Evolutionary conservation across 1,140 invertebrate species (phyloP), one percentile per base, ranked within the genome.

Genomic region (Neomicropteryx cornuta): DNA sequence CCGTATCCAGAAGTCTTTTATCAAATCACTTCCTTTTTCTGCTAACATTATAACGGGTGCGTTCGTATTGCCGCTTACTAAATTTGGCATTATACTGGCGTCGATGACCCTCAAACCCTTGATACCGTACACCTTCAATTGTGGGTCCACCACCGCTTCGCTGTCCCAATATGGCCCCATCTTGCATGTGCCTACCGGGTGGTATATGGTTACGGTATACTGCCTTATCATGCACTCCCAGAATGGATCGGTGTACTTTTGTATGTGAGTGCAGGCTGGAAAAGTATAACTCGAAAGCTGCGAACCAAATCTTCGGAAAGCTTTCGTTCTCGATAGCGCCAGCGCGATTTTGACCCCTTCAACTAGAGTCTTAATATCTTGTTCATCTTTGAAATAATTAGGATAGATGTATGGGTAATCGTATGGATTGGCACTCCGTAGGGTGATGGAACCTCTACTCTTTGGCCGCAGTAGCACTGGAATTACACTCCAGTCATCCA

Each of bases 371-470:
- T 79, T 79, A 44, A 90, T 71, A 49, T 94, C 89, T 13, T 76
- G 68, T 1, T 81, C 80, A 36, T 91, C 81, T 4, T 73, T 69
- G 45, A 95, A 79, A 49, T 95, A 95, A 53, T 92, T 93, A 0
- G 94, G 89, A 54, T 92, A 85, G 34, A 98, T 92, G 11, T 90
- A 71, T 0, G 95, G 95, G 55, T 91, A 84, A 44, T 92, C 82
- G 42, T 81, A 83, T 0, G 94, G 94, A 65, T 94, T 86, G 14
- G 75, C 75, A 36, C 80, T 86, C 4, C 83, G 66, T 3, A 96
- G 53, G 42, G 79, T 80, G 11, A 96, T 83, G 11, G 72, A 67
- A 1, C 92, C 92, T 46, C 72, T 73, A 44, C 85, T 90, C 43
- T 73, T 76, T 0, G 88, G 86, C 28, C 92, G 67, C 3, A 95